These are phyloP conservation scores for Phylloscopus collybita DNA, from an alignment of 2,797 vertebrate species.

Conservation along the genomic window DNA sequence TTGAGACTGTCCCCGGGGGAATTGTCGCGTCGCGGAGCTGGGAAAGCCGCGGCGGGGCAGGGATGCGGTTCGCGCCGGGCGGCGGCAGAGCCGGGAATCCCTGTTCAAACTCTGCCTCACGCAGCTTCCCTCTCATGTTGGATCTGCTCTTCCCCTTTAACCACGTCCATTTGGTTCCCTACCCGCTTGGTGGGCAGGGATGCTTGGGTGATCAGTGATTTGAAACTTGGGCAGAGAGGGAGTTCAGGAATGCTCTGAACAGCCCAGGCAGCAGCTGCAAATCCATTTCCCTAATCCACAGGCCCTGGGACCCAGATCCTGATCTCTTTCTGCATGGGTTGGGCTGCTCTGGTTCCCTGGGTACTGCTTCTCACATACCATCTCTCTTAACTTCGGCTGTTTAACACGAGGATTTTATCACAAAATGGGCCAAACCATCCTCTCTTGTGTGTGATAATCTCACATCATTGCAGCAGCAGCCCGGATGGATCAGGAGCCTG, in stretches of 20 bases:
- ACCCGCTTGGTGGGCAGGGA: fast-evolving
- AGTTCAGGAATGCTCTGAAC: neutral
- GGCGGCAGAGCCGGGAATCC: neutral
- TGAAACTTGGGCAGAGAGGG: neutral
- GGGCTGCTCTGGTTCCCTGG: neutral
- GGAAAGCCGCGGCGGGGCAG: neutral
- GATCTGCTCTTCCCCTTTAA: neutral
- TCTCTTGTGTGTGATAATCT: neutral
- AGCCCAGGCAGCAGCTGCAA: neutral
- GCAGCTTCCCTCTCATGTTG: neutral
- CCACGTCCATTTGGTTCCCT: neutral
- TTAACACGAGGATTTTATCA: neutral
- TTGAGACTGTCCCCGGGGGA: neutral
- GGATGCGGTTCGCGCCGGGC: neutral
- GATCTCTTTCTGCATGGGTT: neutral
- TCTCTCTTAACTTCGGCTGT: neutral
- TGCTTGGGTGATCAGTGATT: neutral
- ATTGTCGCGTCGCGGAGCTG: neutral
- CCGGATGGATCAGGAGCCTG: neutral
- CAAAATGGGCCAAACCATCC: neutral
- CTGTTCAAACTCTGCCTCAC: neutral
- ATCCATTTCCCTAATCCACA: neutral
- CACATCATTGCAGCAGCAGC: neutral
- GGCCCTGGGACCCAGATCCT: neutral
- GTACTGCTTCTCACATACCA: neutral